These are phyloP conservation scores for Xenops minutus DNA, from an alignment of 2,797 vertebrate genomes.

Conservation along the genomic window DNA sequence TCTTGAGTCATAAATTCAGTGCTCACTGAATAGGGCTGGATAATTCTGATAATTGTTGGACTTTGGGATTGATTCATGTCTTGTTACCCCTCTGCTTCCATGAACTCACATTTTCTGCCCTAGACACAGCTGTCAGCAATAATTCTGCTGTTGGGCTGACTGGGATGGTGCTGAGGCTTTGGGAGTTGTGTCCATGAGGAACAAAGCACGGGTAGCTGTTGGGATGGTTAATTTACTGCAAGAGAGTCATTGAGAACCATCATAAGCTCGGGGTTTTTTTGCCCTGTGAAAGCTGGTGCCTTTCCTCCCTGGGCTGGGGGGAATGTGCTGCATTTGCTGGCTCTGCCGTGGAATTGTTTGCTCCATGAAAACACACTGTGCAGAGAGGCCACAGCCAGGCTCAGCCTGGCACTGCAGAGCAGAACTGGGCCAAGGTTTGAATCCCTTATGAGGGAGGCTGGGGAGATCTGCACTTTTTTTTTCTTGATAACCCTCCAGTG, in stretches of 20 bases:
- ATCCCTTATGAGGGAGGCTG: background rate
- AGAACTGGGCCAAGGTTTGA: background rate
- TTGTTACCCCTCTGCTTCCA: background rate
- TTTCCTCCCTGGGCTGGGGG: too few species aligned
- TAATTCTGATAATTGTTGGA: background rate
- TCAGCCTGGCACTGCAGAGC: background rate
- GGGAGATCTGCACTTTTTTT: background rate
- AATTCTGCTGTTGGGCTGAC: background rate
- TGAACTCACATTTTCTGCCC: background rate
- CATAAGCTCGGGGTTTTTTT: fast-evolving
- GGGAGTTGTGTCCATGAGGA: fast-evolving
- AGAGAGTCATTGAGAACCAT: fast-evolving
- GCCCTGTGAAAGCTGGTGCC: background rate
- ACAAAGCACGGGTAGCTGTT: background rate
- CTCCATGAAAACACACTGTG: background rate
- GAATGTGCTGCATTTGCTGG: fast-evolving
- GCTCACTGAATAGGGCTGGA: background rate
- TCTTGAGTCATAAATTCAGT: background rate
- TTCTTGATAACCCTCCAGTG: background rate
- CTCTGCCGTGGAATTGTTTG: background rate
- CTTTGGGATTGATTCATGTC: background rate
- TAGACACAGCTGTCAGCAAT: background rate
- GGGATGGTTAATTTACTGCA: background rate
- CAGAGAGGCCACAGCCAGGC: background rate
- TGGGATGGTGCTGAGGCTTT: background rate